Evolutionary conservation across 2,888 invertebrate species (phyloP), one percentile per base, ranked within the genome.

Genomic region (Chirona hameri): DNA sequence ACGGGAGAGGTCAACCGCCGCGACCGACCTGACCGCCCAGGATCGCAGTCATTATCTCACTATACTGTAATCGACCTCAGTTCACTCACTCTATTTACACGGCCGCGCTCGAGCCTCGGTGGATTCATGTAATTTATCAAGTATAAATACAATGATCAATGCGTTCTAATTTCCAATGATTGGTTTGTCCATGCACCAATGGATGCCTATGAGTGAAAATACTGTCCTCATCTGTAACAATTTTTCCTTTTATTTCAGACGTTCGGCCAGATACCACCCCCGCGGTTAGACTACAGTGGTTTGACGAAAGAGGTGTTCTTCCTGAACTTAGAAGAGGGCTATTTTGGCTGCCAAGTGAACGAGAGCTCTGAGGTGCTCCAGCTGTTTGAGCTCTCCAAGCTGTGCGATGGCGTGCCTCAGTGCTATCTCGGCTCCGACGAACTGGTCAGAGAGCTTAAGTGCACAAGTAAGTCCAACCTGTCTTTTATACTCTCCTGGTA

Each of bases 261-360:
- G 81, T 83, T 83, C 83, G 85, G 84, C 82, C 84, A 83, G 83
- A 81, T 81, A 81, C 81, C 83, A 46, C 82, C 83, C 79, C 55
- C 83, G 65, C 82, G 52, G 52, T 52, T 82, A 84, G 81, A 85
- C 85, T 14, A 83, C 84, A 46, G 84, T 84, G 83, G 84, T 84
- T 84, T 84, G 9, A 84, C 84, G 60, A 92, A 93, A 90, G 96
- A 97, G 92, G 93, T 96, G 89, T 97, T 97, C 92, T 96, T 97
- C 91, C 92, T 97, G 89, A 97, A 97, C 91, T 92, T 97, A 90
- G 97, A 97, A 91, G 96, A 97, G 91, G 97, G 97, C 88, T 97
- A 96, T 90, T 97, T 97, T 90, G 97, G 96, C 88, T 97, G 97
- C 91, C 97, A 97, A 92, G 95, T 97, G 87, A 97, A 97, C 91